A percentile compares a stretch with the other conserved stretches of the same genome.
These are phyloP conservation scores for Bombus confusus DNA, from an alignment of 1,140 invertebrate species.

Conservation along the genomic window DNA sequence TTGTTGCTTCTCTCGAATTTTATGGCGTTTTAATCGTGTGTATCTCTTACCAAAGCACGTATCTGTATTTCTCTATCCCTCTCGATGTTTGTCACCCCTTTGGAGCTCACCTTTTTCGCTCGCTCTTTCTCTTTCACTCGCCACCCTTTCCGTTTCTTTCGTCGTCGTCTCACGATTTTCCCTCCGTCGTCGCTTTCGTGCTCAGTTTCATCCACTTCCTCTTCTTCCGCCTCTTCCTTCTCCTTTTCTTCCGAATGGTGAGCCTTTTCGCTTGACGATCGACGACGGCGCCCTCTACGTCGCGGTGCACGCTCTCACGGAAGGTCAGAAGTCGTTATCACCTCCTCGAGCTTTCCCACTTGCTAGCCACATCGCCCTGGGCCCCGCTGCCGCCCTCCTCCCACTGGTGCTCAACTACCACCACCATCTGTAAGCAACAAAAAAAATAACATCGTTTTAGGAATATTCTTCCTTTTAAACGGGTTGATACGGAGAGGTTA, in stretches of 20 bases:
- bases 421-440: slow-evolving; percentile 75
- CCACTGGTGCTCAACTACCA: slow-evolving; percentile 66
- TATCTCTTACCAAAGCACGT: neutral
- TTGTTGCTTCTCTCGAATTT: neutral
- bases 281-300: slow-evolving; percentile 63
- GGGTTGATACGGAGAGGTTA: neutral
- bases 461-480: neutral
- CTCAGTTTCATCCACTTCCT: slow-evolving; percentile 45
- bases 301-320: slow-evolving; percentile 68
- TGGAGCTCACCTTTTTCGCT: slow-evolving; percentile 9
- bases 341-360: slow-evolving; percentile 79
- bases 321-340: slow-evolving; percentile 82
- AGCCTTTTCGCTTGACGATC: slow-evolving; percentile 58
- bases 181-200: slow-evolving; percentile 30
- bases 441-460: neutral
- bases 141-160: slow-evolving; percentile 21
- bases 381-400: slow-evolving; percentile 63
- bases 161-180: slow-evolving; percentile 35
- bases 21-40: neutral
- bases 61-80: neutral
- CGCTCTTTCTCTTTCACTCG: slow-evolving; percentile 25
- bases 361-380: slow-evolving; percentile 75
- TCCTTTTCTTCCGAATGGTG: slow-evolving; percentile 54
- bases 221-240: slow-evolving; percentile 47
- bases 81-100: neutral